Base-by-base conservation (phyloP, 2,113 vertebrate genomes). In the Tinamus guttatus region DNA sequence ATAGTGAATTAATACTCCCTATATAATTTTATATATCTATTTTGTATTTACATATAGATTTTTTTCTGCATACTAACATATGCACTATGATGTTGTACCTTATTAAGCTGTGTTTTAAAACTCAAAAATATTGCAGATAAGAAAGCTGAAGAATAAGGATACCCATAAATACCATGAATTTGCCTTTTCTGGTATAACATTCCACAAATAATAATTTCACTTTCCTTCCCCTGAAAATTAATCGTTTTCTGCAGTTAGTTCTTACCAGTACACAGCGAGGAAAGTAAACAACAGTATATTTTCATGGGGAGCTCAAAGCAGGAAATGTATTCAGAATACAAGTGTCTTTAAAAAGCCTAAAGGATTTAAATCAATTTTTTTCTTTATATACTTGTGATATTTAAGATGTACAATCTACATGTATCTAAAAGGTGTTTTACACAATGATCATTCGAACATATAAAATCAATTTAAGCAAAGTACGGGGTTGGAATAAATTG, bases 401-500 rank as follows among this genome's bases (percentile, higher is more conserved):
- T n/a, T n/a, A n/a, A n/a, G n/a, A n/a, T n/a, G n/a, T n/a, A n/a
- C n/a, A n/a, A n/a, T n/a, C n/a, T n/a, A n/a, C n/a, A n/a, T n/a
- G n/a, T n/a, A 49, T 5, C n/a, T 2, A 58, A 78, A 68, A 83
- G 11, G 7, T 43, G 2, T 0, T 0, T 19, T 43, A 63, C 1
- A 27, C 12, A 43, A 8, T 40, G 40, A 63, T 49, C 83, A 75
- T 8, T 81, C 28, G 40, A 38, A 34, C 49, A 28, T 54, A 27
- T 34, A 54, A 18, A 71, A 51, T 71, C 68, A 71, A 1, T 18
- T 15, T 69, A 22, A 51, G 5, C 59, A 71, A 51, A 30, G 19
- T 6, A 47, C 2, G 5, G 5, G 65, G 64, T 40, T 56, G 49
- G 38, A 86, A 22, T 19, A 63, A 47, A 14, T 32, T 78, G 9